Conservation (phyloP, 2,113 vertebrate genomes). For the Pollachius pollachius region DNA sequence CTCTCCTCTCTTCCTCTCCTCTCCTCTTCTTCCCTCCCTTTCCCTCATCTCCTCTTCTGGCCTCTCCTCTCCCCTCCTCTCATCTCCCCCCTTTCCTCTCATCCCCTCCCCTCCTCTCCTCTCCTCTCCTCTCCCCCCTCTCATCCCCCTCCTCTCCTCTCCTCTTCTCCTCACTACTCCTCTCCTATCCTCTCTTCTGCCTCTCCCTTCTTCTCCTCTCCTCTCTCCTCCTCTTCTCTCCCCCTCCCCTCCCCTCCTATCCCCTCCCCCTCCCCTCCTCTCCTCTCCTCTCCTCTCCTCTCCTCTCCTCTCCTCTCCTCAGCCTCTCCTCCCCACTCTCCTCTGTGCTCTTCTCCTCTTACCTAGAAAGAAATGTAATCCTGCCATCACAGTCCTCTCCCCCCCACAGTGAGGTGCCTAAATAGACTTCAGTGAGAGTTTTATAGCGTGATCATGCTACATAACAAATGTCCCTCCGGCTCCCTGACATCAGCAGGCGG, state of each 20-base stretch:
- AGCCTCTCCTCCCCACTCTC: constrained; percentile 19
- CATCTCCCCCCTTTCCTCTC: neutral
- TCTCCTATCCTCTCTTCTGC: neutral
- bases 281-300: neutral
- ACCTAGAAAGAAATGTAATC: constrained; percentile 61
- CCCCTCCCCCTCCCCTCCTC: neutral
- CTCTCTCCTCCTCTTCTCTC: neutral
- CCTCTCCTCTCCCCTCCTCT: constrained; percentile 2
- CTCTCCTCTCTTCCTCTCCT: no score
- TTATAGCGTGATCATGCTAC: constrained; percentile 79
- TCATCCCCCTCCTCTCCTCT: no score
- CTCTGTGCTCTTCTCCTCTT: constrained; percentile 40
- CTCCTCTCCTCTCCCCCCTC: no score
- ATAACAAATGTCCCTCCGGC: constrained; percentile 75
- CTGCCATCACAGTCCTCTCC: constrained; percentile 55
- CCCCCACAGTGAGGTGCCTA: constrained; percentile 48
- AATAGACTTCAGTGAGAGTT: constrained; percentile 77
- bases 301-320: constrained; percentile 13
- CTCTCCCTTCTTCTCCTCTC: neutral
- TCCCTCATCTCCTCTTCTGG: neutral
- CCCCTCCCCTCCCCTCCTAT: neutral
- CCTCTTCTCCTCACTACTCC: no score
- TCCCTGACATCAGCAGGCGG: constrained; percentile 71
- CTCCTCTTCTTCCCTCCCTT: neutral
- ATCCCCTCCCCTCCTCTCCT: no score